These are phyloP conservation scores for Xanthia togata DNA, from an alignment of 2,888 invertebrate genomes.

Conservation along the genomic window DNA sequence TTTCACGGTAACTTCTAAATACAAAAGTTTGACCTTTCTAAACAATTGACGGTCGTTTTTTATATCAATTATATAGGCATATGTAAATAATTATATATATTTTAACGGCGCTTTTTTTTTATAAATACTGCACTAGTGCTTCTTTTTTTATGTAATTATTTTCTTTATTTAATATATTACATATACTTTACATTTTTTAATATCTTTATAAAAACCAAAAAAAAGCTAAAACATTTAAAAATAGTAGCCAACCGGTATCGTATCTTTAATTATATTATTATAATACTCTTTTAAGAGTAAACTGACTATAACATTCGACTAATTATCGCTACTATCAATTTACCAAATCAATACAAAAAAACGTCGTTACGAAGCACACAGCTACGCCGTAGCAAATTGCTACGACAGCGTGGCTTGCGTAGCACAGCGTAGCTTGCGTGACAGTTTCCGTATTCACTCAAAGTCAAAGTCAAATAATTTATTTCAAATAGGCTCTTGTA, in stretches of 20 bases:
- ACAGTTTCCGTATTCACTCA: neutral
- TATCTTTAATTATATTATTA: neutral
- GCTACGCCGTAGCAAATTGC: conserved; percentile 1
- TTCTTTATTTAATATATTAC: no score
- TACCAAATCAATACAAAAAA: neutral
- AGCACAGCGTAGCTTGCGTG: neutral
- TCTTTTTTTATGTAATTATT: no score
- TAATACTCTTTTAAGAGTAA: neutral
- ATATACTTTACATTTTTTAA: no score
- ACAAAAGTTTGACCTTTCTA: neutral
- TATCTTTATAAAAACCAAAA: no score
- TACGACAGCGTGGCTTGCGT: neutral
- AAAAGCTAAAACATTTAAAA: no score
- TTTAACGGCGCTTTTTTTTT: neutral
- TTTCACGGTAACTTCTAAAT: conserved; percentile 3
- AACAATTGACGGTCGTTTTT: neutral
- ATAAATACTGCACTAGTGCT: neutral
- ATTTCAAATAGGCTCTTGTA: no score
- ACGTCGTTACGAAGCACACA: neutral
- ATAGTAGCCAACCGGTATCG: no score
- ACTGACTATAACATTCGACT: neutral
- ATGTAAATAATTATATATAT: neutral
- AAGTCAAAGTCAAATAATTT: no score
- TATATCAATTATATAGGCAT: neutral
- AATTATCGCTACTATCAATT: neutral